Evolutionary conservation across 2,888 invertebrate species (phyloP).

Genomic region (Amblyteles armatorius): DNA sequence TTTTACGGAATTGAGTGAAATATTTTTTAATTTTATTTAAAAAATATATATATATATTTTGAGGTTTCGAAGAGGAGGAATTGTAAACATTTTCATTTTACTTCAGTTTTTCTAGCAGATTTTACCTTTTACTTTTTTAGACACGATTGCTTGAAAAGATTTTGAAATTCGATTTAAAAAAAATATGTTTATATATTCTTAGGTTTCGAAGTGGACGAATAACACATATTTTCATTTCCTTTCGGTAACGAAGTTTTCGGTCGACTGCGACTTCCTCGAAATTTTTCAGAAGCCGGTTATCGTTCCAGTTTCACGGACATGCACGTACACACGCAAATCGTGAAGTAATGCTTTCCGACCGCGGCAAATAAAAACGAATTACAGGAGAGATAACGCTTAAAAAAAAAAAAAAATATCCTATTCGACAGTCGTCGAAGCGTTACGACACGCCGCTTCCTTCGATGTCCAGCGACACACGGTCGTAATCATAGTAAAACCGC

Average conservation of each 20-base stretch:
- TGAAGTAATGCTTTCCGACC: neutral
- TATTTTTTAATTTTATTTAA: too few species aligned
- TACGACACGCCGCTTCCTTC: neutral
- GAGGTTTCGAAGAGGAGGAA: too few species aligned
- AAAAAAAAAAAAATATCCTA: neutral
- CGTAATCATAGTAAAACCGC: conserved; percentile 62
- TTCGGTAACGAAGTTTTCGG: too few species aligned
- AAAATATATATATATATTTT: too few species aligned
- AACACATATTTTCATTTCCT: too few species aligned
- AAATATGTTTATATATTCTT: too few species aligned
- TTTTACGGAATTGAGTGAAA: too few species aligned
- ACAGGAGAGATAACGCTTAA: neutral
- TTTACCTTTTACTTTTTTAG: too few species aligned
- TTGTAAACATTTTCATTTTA: too few species aligned
- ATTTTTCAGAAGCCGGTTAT: neutral
- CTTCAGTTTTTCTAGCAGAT: neutral
- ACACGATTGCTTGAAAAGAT: too few species aligned
- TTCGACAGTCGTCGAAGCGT: neutral
- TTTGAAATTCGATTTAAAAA: too few species aligned
- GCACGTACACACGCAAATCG: neutral
- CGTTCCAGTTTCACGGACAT: neutral
- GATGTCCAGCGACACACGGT: conserved; percentile 58
- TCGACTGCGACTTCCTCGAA: neutral
- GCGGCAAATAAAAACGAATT: neutral
- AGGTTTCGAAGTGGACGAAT: too few species aligned